phyloP scores from a whole-genome alignment of 1,140 invertebrate genomes.

The Drosophila willistoni region DNA sequence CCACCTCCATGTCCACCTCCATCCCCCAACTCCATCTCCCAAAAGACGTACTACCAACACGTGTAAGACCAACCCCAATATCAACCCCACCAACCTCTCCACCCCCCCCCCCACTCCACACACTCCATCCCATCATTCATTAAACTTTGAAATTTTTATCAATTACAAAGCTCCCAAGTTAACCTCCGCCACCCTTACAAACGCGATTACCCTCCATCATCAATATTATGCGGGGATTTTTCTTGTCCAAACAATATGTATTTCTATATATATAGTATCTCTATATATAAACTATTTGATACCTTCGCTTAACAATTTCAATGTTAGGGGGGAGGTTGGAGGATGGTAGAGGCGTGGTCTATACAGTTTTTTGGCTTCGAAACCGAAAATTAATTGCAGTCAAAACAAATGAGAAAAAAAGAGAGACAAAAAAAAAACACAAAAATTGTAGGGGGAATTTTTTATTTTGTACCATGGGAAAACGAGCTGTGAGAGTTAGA shows the following conservation, averaged over 20 bases:
- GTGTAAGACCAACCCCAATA: not conserved
- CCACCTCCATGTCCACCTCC: not conserved
- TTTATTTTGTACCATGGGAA: conserved; percentile 40
- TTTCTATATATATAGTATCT: not conserved
- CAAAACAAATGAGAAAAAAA: not conserved
- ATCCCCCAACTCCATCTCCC: too few species aligned
- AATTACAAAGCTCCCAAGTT: not conserved
- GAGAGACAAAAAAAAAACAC: not conserved
- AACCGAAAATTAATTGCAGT: conserved; percentile 54
- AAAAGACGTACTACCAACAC: not conserved
- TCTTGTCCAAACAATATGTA: conserved; percentile 9
- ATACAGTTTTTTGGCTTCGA: conserved; percentile 19
- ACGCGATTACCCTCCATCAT: not conserved
- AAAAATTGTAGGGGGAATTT: conserved; percentile 33
- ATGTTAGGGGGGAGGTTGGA: not conserved
- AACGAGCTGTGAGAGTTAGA: conserved; percentile 11
- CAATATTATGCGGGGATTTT: conserved; percentile 6
- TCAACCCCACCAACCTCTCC: too few species aligned
- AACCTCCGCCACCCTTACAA: not conserved
- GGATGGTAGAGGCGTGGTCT: conserved; percentile 23
- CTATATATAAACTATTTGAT: conserved; percentile 10
- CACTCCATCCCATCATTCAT: not conserved
- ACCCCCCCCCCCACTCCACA: not conserved
- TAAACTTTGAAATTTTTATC: not conserved
- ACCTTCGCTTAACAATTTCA: not conserved